phyloP scores from a whole-genome alignment of 2,797 vertebrate species.

The Tragopan temminckii region DNA sequence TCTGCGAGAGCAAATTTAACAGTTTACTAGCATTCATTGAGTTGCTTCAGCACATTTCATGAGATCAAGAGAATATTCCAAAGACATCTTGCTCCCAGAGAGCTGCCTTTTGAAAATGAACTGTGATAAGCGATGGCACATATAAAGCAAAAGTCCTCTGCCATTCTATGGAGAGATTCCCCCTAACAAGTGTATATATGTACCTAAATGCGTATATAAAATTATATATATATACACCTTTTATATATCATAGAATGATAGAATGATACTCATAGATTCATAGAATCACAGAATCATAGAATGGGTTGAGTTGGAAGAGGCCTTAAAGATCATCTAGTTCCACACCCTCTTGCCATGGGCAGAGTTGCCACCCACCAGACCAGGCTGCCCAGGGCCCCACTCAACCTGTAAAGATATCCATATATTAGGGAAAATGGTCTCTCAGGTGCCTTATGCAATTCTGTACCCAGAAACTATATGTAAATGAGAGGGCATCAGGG shows the following conservation, averaged over 20 bases:
- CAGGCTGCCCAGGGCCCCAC: neutral
- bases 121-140: neutral
- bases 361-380: neutral
- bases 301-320: neutral
- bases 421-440: neutral
- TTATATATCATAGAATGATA: neutral
- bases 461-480: neutral
- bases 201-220: neutral
- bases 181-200: neutral
- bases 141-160: neutral
- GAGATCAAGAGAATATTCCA: neutral
- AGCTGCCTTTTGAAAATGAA: neutral
- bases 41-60: neutral
- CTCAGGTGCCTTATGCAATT: neutral
- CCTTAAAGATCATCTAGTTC: neutral
- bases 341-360: neutral
- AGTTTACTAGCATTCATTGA: neutral
- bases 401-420: neutral
- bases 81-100: neutral
- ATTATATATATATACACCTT: too few species aligned
- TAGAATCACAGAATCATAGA: neutral
- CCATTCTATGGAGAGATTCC: neutral
- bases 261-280: neutral
- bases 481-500: neutral
- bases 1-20: neutral